phyloP scores from a whole-genome alignment of 2,113 vertebrate species.

The Eurystomus gularis region DNA sequence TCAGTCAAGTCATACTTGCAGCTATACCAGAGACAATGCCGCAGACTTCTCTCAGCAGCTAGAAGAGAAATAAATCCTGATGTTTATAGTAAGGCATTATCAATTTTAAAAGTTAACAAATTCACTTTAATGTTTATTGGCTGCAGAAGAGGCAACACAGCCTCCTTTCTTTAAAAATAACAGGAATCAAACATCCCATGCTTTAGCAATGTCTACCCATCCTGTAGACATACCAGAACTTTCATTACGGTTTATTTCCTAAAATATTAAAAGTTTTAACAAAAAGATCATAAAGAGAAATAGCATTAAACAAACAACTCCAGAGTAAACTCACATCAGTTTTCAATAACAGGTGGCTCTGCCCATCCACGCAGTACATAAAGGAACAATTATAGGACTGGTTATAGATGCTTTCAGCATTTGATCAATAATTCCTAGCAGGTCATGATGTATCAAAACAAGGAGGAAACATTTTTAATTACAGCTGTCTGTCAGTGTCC shows the following conservation, averaged over 20 bases:
- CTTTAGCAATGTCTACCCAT: not conserved
- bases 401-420: not conserved
- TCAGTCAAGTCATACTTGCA: conserved; percentile 72
- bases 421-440: not conserved
- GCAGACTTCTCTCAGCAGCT: conserved; percentile 35
- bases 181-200: not conserved
- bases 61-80: conserved; percentile 6
- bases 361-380: no score
- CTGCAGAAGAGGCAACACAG: not conserved
- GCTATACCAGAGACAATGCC: not conserved
- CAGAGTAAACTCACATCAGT: not conserved
- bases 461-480: not conserved
- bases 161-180: not conserved
- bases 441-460: not conserved
- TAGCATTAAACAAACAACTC: not conserved
- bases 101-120: not conserved
- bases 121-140: not conserved
- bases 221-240: not conserved
- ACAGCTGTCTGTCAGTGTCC: not conserved
- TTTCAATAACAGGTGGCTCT: not conserved
- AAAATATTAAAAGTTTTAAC: not conserved
- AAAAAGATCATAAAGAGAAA: not conserved
- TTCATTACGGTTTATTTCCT: not conserved
- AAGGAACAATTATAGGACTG: not conserved
- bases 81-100: not conserved